Evolutionary conservation across 2,113 vertebrate genomes (phyloP).

Genomic region (Pituophis catenifer): DNA sequence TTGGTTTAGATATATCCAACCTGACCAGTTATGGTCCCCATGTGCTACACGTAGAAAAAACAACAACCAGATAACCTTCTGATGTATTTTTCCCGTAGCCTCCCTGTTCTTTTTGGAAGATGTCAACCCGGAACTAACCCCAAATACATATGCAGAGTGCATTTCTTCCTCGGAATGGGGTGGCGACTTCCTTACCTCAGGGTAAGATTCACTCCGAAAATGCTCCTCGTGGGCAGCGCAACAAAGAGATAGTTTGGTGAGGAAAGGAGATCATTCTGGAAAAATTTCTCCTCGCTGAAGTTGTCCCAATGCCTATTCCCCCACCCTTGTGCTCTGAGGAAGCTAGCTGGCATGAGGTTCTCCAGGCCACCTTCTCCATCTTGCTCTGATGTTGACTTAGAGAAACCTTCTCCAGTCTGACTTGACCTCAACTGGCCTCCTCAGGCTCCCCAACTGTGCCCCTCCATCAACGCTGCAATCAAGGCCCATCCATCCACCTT

Average conservation of each 20-base stretch:
- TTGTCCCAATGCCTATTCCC: background rate
- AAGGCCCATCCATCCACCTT: background rate
- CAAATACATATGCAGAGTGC: background rate
- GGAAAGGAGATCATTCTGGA: background rate
- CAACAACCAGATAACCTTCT: too few species aligned
- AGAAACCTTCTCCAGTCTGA: background rate
- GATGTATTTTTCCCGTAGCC: background rate
- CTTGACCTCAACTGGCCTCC: background rate
- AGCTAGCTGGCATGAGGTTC: too few species aligned
- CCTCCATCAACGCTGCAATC: background rate
- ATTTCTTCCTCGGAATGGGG: background rate
- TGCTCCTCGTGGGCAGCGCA: constrained; percentile 69
- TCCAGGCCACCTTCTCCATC: background rate
- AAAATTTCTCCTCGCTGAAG: background rate
- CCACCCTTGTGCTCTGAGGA: background rate
- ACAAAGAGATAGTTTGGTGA: constrained; percentile 40
- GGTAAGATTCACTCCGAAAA: constrained; percentile 56
- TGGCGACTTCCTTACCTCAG: constrained; percentile 76
- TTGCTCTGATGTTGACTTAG: background rate
- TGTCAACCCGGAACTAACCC: background rate
- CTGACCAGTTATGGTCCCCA: too few species aligned
- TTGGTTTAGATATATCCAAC: background rate
- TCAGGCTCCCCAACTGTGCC: background rate
- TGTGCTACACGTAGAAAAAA: background rate
- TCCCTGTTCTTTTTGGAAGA: background rate